Base-by-base conservation (phyloP, 2,113 vertebrate genomes). In the Bagarius yarrelli region DNA sequence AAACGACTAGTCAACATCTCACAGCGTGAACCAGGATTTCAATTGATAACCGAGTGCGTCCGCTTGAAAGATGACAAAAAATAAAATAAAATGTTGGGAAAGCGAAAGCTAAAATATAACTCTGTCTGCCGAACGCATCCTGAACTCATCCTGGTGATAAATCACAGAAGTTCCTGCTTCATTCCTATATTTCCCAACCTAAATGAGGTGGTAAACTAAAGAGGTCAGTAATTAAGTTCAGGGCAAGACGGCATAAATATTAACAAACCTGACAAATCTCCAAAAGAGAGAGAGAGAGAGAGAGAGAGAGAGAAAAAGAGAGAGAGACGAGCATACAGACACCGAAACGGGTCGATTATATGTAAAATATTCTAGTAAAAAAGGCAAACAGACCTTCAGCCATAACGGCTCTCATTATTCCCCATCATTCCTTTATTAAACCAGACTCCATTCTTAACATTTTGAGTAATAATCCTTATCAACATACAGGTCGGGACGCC, bases 111-210 rank as follows among this genome's bases (percentile, higher is more conserved):
- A 79, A 27, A 77, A 52, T 18, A 47, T 55, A 60, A 14, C 73
- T 61, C 15, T 15, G 30, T 21, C 63, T 71, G 36, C 36, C 18
- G 27, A 55, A 27, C 70, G 53, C 34, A 8, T 56, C 36, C 60
- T 76, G 55, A 78, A 80, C 73, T 34, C 44, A 32, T 50, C 60
- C 21, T n/a, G 55, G 71, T 36, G 71, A 57, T 86, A 79, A 81
- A 79, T 81, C 78, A 81, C 79, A 59, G 19, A 44, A 63, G 76
- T 15, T 44, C 61, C 30, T 2, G 21, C 71, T 70, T 80, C 44
- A 61, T 27, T 25, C 8, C 50, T 23, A 71, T 44, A n/a, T 56
- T 71, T 56, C 61, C 15, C n/a, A 15, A 27, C 69, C 47, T 27
- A 27, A 25, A 25, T 23, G 8, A 56, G 36, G 4, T 8, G 11